Evolutionary conservation across 2,888 invertebrate genomes (phyloP).

Genomic region (Protonemura montana): DNA sequence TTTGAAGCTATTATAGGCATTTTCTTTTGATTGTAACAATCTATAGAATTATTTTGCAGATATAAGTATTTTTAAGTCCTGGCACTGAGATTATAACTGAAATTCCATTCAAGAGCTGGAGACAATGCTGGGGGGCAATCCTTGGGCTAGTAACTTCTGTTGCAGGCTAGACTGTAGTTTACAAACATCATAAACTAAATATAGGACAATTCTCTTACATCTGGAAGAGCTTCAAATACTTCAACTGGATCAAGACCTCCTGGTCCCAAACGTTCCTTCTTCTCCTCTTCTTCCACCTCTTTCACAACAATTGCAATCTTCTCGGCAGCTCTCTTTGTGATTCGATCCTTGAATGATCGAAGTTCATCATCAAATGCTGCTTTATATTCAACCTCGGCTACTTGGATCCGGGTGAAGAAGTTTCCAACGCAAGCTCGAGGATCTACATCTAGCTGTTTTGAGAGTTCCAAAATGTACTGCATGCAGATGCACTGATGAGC

Average conservation of each 20-base stretch:
- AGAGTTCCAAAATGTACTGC: slow-evolving; percentile 97
- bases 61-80: too few species aligned
- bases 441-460: slow-evolving; percentile 91
- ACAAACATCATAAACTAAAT: too few species aligned
- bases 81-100: too few species aligned
- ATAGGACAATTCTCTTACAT: slow-evolving; percentile 66
- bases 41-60: too few species aligned
- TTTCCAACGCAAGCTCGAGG: slow-evolving; percentile 89
- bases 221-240: slow-evolving; percentile 92
- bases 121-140: too few species aligned
- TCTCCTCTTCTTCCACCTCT: slow-evolving; percentile 88
- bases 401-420: slow-evolving; percentile 91
- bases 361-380: slow-evolving; percentile 94
- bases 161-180: too few species aligned
- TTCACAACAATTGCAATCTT: slow-evolving; percentile 85
- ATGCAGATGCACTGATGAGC: slow-evolving; percentile 98
- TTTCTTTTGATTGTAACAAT: too few species aligned
- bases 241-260: slow-evolving; percentile 98
- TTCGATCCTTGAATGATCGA: slow-evolving; percentile 84
- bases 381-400: slow-evolving; percentile 92
- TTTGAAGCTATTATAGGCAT: too few species aligned
- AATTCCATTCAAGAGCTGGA: too few species aligned
- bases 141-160: too few species aligned
- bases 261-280: slow-evolving; percentile 86
- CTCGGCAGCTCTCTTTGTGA: slow-evolving; percentile 82